Evolutionary conservation across 2,888 invertebrate species (phyloP), one percentile per base, ranked within the genome.

Genomic region (Andrena trimmerana): DNA sequence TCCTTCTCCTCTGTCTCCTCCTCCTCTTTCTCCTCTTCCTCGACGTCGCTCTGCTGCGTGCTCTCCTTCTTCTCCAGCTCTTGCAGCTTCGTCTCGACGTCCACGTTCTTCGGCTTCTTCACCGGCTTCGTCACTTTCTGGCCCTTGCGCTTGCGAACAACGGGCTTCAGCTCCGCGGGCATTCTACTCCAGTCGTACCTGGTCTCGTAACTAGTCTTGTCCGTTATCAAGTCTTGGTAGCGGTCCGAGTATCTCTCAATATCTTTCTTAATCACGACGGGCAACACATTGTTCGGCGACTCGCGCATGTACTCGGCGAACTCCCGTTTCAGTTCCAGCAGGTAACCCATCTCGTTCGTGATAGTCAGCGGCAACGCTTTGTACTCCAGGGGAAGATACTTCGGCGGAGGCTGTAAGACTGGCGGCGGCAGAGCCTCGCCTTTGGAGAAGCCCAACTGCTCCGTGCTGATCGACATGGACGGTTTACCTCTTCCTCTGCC

Each of bases 271-370:
- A 91, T 48, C 0, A 90, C 82, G 0, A 89, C 54, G 5, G 92
- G 90, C 59, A 89, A 76, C 6, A 93, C 95, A 90, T 95, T 95
- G 7, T 96, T 95, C 0, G 96, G 95, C 0, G 97, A 97, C 76
- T 97, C 96, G 73, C 96, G 96, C 94, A 97, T 95, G 88, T 95
- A 96, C 85, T 96, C 97, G 10, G 97, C 95, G 88, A 96, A 97
- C 88, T 97, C 96, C 89, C 97, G 96, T 90, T 97, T 96, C 82
- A 97, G 95, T 60, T 97, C 95, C 13, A 97, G 94, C 93, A 97
- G 95, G 90, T 97, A 97, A 87, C 96, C 96, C 29, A 96, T 95
- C 48, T 97, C 95, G 86, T 91, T 86, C 69, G 92, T 90, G 0
- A 92, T 73, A 7, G 83, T 84, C 3, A 95, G 90, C 1, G 95